Evolutionary conservation across 2,797 vertebrate species (phyloP).

Genomic region (Lepilemur septentrionalis): DNA sequence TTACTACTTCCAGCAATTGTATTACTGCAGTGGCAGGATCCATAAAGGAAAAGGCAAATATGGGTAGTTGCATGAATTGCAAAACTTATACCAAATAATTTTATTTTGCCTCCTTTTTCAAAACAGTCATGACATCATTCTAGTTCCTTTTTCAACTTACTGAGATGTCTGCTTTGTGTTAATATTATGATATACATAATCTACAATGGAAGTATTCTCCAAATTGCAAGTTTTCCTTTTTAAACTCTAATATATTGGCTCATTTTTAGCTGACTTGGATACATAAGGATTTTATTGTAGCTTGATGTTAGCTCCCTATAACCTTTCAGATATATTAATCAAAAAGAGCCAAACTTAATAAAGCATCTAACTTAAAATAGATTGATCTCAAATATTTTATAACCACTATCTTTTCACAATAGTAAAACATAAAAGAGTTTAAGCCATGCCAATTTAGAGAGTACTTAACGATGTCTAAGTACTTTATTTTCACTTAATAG

Average conservation of each 20-base stretch:
- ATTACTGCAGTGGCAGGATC: background rate
- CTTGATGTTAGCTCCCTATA: conserved; percentile 10
- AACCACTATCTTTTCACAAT: conserved; percentile 52
- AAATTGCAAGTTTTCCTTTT: conserved; percentile 4
- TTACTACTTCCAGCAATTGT: background rate
- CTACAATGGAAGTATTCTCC: background rate
- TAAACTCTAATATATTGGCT: background rate
- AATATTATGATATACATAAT: background rate
- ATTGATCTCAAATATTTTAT: conserved; percentile 66
- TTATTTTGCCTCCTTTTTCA: background rate
- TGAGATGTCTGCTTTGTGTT: background rate
- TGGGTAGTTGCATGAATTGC: background rate
- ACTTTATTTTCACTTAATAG: conserved; percentile 60
- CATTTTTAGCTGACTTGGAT: conserved; percentile 22
- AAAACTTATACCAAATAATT: background rate
- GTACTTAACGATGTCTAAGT: conserved; percentile 48
- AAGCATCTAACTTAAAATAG: conserved; percentile 41
- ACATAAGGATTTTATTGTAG: background rate
- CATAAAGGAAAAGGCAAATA: background rate
- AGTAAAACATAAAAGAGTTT: conserved; percentile 47
- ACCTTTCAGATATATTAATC: conserved; percentile 56
- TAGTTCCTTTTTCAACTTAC: background rate
- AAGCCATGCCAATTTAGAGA: conserved; percentile 57
- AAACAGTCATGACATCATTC: background rate
- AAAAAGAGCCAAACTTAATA: conserved; percentile 57